phyloP scores from a whole-genome alignment of 2,888 invertebrate genomes.

The Lepidochitona cinerea region DNA sequence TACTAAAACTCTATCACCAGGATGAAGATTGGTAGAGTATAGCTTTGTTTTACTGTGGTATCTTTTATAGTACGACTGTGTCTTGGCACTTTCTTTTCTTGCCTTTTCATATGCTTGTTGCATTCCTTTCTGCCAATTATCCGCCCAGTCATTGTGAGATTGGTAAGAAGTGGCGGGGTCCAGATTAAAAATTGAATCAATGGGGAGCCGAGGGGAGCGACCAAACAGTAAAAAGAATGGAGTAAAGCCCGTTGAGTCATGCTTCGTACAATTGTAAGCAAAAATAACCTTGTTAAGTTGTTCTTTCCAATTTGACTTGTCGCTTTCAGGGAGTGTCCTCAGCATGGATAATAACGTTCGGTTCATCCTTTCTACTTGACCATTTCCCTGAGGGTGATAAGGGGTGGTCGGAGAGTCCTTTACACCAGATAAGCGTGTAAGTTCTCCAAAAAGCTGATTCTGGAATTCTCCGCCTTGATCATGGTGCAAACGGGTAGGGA shows the following conservation, averaged over 20 bases:
- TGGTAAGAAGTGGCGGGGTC: background rate
- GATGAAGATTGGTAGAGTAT: background rate
- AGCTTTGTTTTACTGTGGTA: constrained; percentile 5
- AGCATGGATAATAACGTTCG: background rate
- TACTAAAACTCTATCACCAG: constrained; percentile 15
- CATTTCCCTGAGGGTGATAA: no score
- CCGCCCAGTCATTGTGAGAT: background rate
- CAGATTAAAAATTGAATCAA: background rate
- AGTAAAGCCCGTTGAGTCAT: background rate
- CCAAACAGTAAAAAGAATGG: constrained; percentile 4
- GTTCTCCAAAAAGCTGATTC: no score
- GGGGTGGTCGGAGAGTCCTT: no score
- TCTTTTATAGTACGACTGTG: background rate
- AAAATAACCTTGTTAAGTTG: background rate
- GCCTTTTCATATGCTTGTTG: constrained; percentile 8
- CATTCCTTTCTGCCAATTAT: background rate
- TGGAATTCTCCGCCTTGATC: no score
- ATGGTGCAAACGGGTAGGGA: no score
- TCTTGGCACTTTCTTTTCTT: background rate
- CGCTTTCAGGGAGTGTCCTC: background rate
- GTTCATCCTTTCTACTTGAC: background rate
- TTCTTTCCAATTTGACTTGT: background rate
- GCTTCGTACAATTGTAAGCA: background rate
- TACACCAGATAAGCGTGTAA: no score
- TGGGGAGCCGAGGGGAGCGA: background rate